Base-by-base conservation (phyloP, 1,140 invertebrate genomes). In the Mizuhopecten yessoensis region DNA sequence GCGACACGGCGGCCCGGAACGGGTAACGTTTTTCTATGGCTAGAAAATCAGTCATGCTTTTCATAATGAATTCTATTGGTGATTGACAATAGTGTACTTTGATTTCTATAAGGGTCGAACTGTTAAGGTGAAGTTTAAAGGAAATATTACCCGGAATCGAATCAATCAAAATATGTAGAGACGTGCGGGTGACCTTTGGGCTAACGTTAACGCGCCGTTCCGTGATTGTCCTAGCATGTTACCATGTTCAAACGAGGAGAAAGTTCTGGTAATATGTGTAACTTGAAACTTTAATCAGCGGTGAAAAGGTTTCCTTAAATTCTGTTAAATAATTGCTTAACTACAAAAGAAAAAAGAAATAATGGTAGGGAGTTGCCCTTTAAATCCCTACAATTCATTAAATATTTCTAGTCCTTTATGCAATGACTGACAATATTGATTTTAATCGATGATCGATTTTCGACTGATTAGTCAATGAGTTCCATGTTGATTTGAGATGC, bases 371-470 rank as follows among this genome's bases (percentile, higher is more conserved):
- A 75, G 57, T 75, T 75, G 57, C 57, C 57, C 57, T 75, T 75
- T 75, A 75, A 75, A 75, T 75, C 23, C 23, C 5, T 3, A n/a
- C 57, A 75, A 75, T 75, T 75, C 29, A 75, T 75, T 75, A 29
- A 75, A n/a, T 9, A 29, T 75, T 75, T 75, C n/a, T 17, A 17
- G 57, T 75, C n/a, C 57, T 75, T 75, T 75, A 75, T 75, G 57
- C 42, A 75, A 29, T 75, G n/a, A 17, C 9, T 75, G 57, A 75
- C 57, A 75, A 75, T 75, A 75, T 75, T 75, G 57, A 75, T 75
- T 75, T 75, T 75, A 75, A 75, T 75, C 57, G 57, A 75, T 75
- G 57, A 75, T 75, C 57, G 57, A n/a, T 75, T 75, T 75, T 75
- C 57, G 57, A 75, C 57, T 75, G 57, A 75, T 75, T 75, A 75